Conservation (phyloP, 1,140 invertebrate species). For the Drosophila pruinosa region DNA sequence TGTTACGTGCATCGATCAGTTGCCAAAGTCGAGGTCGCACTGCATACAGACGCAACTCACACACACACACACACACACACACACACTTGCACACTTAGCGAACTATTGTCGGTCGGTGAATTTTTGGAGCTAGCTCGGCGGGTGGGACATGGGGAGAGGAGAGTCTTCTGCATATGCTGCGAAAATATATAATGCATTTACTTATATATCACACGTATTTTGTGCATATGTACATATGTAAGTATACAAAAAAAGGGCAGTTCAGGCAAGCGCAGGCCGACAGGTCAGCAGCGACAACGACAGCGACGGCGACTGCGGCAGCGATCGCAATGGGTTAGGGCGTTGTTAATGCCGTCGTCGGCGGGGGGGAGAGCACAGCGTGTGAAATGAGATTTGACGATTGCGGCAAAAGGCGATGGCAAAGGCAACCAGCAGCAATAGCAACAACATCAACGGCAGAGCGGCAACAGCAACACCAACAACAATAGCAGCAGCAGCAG, state of each 20-base stretch:
- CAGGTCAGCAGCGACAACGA: constrained; percentile 19
- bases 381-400: constrained; percentile 51
- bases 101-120: constrained; percentile 25
- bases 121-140: constrained; percentile 21
- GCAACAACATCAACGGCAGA: constrained; percentile 1
- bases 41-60: constrained; percentile 16
- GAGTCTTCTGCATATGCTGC: constrained; percentile 39
- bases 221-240: background rate
- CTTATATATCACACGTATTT: background rate
- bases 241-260: constrained; percentile 23
- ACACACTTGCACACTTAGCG: background rate
- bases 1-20: constrained; percentile 53
- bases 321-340: constrained; percentile 19
- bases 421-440: constrained; percentile 4
- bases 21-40: constrained; percentile 65
- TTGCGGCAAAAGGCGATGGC: constrained; percentile 26
- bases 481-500: background rate
- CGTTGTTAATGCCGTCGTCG: constrained; percentile 2
- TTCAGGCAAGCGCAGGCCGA: background rate
- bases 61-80: constrained; percentile 22
- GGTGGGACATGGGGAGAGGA: background rate
- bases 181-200: constrained; percentile 11
- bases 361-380: constrained; percentile 19
- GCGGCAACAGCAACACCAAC: constrained; percentile 3
- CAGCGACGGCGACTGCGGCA: background rate